Base-by-base conservation (phyloP, 2,113 vertebrate genomes). In the Cromileptes altivelis region DNA sequence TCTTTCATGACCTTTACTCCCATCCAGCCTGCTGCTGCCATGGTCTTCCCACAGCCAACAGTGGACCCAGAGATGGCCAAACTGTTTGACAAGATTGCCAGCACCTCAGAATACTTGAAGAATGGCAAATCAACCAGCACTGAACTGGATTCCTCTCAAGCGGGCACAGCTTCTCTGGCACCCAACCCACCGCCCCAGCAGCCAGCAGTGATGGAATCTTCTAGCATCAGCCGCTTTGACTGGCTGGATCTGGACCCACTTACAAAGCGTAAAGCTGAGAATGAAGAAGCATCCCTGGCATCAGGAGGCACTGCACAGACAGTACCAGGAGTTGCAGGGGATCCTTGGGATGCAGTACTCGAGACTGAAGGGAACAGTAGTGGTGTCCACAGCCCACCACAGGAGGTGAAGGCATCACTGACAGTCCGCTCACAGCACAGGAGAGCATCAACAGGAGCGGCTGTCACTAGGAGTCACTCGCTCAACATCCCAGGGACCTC, bases 271-370 rank as follows among this genome's bases (percentile, higher is more conserved):
- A 97, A 96, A 87, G 93, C 96, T 4, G 98, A 99, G 61, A 91
- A 62, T 17, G 90, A 94, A 70, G 97, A 97, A n/a, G 49, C 82
- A 7, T 58, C 92, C 23, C 80, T 21, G 85, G 78, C 55, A 78
- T 65, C 45, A 2, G 85, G 67, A 49, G 92, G 81, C 40, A 70
- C 82, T 53, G 79, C 75, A 9, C 70, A 75, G 61, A 89, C 88
- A 2, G 85, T 40, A 23, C 55, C 90, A 60, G 93, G 85, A 37
- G 74, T 71, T 2, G 96, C 95, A 2, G 96, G 97, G 57, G 98
- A 99, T 92, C 98, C 98, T 0, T 99, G 98, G 98, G 98, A 99
- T 69, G 98, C 98, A 8, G 98, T 99, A 75, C 96, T 99, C 21
- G 97, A 98, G 85, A 96, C 96, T n/a, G 92, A 96, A 81, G 74